Conservation (phyloP, 1,140 invertebrate genomes). For the Cydia strobilella region DNA sequence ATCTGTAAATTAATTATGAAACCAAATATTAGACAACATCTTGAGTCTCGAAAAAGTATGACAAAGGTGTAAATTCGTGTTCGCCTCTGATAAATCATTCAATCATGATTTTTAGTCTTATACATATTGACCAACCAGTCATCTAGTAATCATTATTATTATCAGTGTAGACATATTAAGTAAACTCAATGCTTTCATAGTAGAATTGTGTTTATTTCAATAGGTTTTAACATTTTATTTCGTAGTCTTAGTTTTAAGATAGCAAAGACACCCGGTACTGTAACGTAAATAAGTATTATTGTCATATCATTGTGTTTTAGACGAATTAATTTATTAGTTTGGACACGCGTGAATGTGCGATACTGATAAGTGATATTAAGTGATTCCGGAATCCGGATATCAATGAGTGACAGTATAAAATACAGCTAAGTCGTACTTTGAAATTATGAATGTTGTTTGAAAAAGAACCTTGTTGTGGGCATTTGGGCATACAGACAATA, state of each 20-base stretch:
- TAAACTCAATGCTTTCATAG: constrained; percentile 18
- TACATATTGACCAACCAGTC: constrained; percentile 11
- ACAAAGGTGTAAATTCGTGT: not conserved
- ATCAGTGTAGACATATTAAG: not conserved
- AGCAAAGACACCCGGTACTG: constrained; percentile 24
- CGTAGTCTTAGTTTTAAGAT: constrained; percentile 14
- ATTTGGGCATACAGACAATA: too few species aligned
- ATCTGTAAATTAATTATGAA: not conserved
- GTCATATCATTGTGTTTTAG: constrained; percentile 26
- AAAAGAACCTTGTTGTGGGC: too few species aligned
- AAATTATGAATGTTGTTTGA: too few species aligned
- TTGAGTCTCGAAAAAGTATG: not conserved
- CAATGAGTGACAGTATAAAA: not conserved
- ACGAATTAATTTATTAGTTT: constrained; percentile 25
- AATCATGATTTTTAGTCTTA: constrained; percentile 28
- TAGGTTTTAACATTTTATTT: constrained; percentile 17
- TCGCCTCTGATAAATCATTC: not conserved
- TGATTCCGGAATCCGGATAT: not conserved
- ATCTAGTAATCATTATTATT: constrained; percentile 9
- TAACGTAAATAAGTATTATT: constrained; percentile 28
- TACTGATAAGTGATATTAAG: not conserved
- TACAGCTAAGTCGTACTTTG: too few species aligned
- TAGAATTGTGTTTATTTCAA: not conserved
- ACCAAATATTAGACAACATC: not conserved
- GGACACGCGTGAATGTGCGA: constrained; percentile 8